phyloP scores from a whole-genome alignment of 2,888 invertebrate species.

The Psylliodes chrysocephalus region DNA sequence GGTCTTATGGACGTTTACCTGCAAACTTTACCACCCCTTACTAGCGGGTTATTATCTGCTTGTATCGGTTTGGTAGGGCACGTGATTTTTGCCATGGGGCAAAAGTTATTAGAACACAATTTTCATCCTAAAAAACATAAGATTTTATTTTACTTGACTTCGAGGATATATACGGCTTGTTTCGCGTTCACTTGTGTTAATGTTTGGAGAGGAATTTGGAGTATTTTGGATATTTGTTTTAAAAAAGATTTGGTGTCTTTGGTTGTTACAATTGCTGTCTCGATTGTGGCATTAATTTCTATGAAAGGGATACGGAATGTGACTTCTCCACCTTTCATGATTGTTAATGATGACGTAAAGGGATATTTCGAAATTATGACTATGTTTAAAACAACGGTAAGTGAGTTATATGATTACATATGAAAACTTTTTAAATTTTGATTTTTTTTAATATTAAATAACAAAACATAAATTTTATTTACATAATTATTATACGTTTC shows the following conservation, averaged over 20 bases:
- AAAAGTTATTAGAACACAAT: conserved; percentile 70
- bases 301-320: conserved; percentile 81
- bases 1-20: conserved; percentile 78
- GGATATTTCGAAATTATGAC: conserved; percentile 88
- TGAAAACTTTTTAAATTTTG: no score
- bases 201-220: conserved; percentile 90
- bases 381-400: conserved; percentile 84
- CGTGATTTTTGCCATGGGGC: conserved; percentile 75
- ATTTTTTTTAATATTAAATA: no score
- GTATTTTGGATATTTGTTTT: conserved; percentile 77
- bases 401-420: no score
- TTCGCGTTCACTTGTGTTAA: conserved; percentile 86
- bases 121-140: conserved; percentile 77
- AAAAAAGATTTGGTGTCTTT: conserved; percentile 69
- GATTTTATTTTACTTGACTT: conserved; percentile 75
- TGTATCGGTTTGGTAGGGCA: conserved; percentile 77
- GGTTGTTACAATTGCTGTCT: conserved; percentile 73
- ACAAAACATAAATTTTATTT: no score
- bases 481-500: no score
- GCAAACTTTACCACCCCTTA: no score
- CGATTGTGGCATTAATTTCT: conserved; percentile 74
- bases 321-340: conserved; percentile 83
- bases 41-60: conserved; percentile 76
- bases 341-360: conserved; percentile 78
- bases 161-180: conserved; percentile 78